Percentiles rank a stretch among this genome's conserved stretches.
phyloP scores from a whole-genome alignment of 1,140 invertebrate genomes.

The Drosophila kepulauana region DNA sequence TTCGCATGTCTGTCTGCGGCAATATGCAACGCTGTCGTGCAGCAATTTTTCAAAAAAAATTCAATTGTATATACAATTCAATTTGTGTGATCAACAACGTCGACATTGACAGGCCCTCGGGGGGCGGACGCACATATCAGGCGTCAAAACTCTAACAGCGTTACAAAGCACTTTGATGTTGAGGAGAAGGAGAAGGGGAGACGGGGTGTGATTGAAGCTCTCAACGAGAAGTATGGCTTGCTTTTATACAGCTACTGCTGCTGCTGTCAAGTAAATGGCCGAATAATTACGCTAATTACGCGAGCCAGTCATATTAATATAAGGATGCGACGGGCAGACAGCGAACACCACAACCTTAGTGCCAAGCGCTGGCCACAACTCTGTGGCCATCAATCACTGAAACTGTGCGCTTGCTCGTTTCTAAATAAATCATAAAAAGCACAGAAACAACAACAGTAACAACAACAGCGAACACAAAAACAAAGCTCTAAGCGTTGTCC shows the following conservation, averaged over 20 bases:
- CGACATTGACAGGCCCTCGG: conserved; percentile 62
- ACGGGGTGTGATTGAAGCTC: conserved; percentile 18
- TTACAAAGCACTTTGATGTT: conserved; percentile 67
- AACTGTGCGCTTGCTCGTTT: conserved; percentile 52
- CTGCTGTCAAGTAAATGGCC: conserved; percentile 48
- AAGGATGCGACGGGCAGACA: conserved; percentile 22
- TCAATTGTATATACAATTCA: conserved; percentile 79
- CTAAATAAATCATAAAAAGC: conserved; percentile 79
- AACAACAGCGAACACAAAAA: conserved; percentile 11
- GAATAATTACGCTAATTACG: conserved; percentile 78
- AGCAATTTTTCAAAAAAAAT: conserved; percentile 69
- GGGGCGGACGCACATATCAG: conserved; percentile 22
- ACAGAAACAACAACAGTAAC: conserved; percentile 29
- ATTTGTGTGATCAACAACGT: conserved; percentile 75
- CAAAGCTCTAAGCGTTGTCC: conserved; percentile 39
- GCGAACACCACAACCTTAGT: conserved; percentile 1
- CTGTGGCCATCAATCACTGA: conserved; percentile 71
- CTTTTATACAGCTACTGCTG: conserved; percentile 25
- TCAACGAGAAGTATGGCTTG: conserved; percentile 34
- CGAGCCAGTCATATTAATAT: conserved; percentile 63
- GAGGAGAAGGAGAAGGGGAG: neutral
- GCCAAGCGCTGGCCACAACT: conserved; percentile 22
- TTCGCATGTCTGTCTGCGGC: conserved; percentile 22
- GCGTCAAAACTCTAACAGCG: conserved; percentile 22
- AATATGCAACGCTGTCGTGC: conserved; percentile 60